A percentile compares a stretch with the other conserved stretches of the same genome.
Evolutionary conservation across 92 coral and sea anemone genomes (phyloP).

Genomic region (Anthopleura xanthogrammica): DNA sequence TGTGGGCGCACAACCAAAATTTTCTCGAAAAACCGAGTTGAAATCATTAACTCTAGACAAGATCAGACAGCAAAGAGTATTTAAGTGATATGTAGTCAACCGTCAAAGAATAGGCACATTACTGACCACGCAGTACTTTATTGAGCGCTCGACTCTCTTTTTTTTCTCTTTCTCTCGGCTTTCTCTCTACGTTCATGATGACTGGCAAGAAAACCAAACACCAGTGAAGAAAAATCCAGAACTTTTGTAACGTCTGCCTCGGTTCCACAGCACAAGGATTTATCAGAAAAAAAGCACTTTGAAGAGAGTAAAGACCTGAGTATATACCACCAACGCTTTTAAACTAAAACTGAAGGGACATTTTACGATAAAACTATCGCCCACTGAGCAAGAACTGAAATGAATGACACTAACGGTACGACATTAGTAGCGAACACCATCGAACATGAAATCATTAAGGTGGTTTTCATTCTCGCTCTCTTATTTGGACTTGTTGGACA

Average conservation of each 20-base stretch:
- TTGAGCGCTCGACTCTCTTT: background rate
- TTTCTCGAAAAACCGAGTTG: slow-evolving; percentile 1
- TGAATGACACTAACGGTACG: slow-evolving; percentile 17
- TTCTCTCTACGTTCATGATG: background rate
- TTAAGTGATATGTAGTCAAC: background rate
- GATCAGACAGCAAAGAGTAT: background rate
- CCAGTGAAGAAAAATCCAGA: background rate
- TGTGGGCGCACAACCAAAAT: slow-evolving; percentile 14
- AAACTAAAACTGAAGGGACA: background rate
- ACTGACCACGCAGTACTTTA: background rate
- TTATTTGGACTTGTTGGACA: slow-evolving; percentile 51
- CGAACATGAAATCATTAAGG: slow-evolving; percentile 12
- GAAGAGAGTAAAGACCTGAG: background rate
- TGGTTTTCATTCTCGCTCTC: slow-evolving; percentile 23
- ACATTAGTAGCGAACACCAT: background rate
- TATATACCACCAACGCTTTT: background rate
- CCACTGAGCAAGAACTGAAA: background rate
- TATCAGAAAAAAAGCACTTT: background rate
- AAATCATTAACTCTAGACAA: background rate
- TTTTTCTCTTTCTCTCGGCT: background rate
- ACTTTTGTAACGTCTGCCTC: background rate
- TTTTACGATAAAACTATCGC: background rate
- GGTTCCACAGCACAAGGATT: background rate
- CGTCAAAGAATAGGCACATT: background rate
- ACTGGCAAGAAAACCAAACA: background rate